Base-by-base conservation (phyloP, 2,797 vertebrate species). In the Alca torda region DNA sequence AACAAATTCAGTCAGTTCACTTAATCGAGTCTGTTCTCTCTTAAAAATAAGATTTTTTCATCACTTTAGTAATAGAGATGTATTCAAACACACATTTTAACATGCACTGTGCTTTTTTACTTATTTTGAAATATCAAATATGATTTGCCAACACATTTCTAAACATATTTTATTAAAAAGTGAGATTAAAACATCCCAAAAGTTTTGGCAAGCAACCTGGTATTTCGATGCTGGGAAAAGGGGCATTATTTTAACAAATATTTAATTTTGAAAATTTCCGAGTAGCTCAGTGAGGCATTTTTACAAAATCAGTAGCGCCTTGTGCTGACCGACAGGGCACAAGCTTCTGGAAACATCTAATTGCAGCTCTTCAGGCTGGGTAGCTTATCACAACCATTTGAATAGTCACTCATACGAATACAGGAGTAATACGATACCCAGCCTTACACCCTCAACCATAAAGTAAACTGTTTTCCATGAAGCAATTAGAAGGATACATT, bases 401-500 rank as follows among this genome's bases (percentile, higher is more conserved):
- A 95, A 87, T 39, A 79, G 83, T 82, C 86, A 68, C 91, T 83
- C 84, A 76, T n/a, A 84, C 84, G 92, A 95, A 92, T 60, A 87
- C 28, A 84, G 53, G 45, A 79, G 95, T 92, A 97, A 97, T 4
- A 61, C 5, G 93, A 97, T 92, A 94, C 60, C 37, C 92, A 69
- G 88, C 69, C 92, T 96, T 93, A 95, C 91, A 96, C 90, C 95
- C 96, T 96, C 95, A 95, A 97, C 60, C 84, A 86, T 96, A 96
- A 95, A 93, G 92, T 88, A 96, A 95, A 87, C 92, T 91, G 89
- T 96, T 95, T 93, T 87, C 94, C 77, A 73, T 94, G 95, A 92
- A 93, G 95, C 96, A 98, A 97, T 96, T 97, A 97, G 95, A 95
- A 94, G 72, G 82, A 64, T 95, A 83, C 93, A 94, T 94, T 97